A percentile compares a stretch with the other conserved stretches of the same genome.
Evolutionary conservation across 2,888 invertebrate genomes (phyloP).

Genomic region (Sisyra terminalis): DNA sequence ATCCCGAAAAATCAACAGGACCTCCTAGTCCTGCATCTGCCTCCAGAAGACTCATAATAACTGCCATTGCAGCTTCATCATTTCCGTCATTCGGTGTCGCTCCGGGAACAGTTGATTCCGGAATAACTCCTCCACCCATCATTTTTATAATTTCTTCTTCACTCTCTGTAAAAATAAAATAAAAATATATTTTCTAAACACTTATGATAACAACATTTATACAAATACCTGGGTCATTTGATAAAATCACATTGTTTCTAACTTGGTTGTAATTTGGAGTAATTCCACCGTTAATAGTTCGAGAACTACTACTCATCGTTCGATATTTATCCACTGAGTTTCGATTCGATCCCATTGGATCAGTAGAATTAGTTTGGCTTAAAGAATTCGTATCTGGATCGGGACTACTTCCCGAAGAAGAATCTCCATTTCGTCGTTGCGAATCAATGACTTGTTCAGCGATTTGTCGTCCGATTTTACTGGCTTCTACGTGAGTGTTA

Average conservation of each 20-base stretch:
- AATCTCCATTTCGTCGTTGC: conserved; percentile 34
- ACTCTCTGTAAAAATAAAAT: conserved; percentile 3
- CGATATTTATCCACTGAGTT: conserved; percentile 22
- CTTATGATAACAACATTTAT: background rate
- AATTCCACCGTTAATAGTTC: conserved; percentile 15
- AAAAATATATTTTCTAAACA: background rate
- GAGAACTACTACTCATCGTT: conserved; percentile 15
- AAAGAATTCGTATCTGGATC: conserved; percentile 24
- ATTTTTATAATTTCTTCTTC: conserved; percentile 40
- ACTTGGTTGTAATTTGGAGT: conserved; percentile 21
- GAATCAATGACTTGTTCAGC: conserved; percentile 56
- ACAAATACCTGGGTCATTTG: conserved; percentile 30
- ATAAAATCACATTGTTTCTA: conserved; percentile 30
- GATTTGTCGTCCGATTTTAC: conserved; percentile 71
- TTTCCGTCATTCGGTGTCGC: conserved; percentile 46
- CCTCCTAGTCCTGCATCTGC: conserved; percentile 81
- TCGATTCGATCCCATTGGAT: conserved; percentile 28
- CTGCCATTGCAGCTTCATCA: conserved; percentile 83
- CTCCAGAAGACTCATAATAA: conserved; percentile 79
- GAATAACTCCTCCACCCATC: conserved; percentile 33
- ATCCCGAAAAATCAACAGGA: conserved; percentile 69
- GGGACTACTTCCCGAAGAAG: conserved; percentile 31
- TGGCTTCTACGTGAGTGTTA: conserved; percentile 62
- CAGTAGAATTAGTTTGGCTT: conserved; percentile 20
- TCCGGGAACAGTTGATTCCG: conserved; percentile 22